phyloP scores from a whole-genome alignment of 2,113 vertebrate species.

The Nannospalax galili region DNA sequence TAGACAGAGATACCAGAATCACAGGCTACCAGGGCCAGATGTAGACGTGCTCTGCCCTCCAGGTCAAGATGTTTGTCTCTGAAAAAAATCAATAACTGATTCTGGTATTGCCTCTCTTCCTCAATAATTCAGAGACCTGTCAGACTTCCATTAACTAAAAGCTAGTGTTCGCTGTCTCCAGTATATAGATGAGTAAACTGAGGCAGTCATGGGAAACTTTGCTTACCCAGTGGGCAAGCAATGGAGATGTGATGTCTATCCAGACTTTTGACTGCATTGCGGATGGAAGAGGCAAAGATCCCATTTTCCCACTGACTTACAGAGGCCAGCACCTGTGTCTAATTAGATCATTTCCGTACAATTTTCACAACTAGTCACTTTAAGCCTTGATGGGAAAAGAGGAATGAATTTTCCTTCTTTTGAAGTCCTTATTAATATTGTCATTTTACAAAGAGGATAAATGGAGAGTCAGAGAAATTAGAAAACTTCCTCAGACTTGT shows the following conservation, averaged over 20 bases:
- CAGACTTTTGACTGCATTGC: background rate
- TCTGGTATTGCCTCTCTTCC: background rate
- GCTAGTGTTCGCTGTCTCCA: background rate
- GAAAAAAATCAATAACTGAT: background rate
- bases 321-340: background rate
- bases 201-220: background rate
- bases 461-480: background rate
- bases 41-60: accelerated
- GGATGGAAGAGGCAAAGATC: background rate
- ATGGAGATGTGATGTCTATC: background rate
- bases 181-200: background rate
- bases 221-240: background rate
- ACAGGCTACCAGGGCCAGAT: background rate
- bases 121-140: background rate
- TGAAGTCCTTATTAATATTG: background rate
- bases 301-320: background rate
- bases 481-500: background rate
- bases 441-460: background rate
- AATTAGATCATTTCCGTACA: background rate
- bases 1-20: background rate
- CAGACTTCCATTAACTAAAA: background rate
- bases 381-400: background rate
- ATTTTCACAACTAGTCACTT: background rate
- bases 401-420: background rate
- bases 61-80: background rate